Percentiles rank a stretch among this genome's conserved stretches.
These are phyloP conservation scores for Solea solea DNA, from an alignment of 2,113 vertebrate genomes.

Conservation along the genomic window DNA sequence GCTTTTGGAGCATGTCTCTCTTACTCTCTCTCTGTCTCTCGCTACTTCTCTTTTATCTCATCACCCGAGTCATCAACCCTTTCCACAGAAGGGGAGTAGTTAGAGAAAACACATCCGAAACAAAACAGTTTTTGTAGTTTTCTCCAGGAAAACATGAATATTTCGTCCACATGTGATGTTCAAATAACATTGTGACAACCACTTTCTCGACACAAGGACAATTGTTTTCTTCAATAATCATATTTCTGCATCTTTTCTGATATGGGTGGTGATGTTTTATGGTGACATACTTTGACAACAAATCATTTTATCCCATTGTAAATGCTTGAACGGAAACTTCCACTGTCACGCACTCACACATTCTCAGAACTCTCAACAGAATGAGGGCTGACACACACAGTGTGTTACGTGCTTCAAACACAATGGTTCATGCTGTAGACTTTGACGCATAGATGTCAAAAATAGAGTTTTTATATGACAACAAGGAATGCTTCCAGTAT, in stretches of 20 bases:
- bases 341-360: neutral
- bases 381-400: neutral
- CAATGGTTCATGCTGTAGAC: constrained; percentile 4
- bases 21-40: neutral
- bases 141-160: too few relatives aligned
- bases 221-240: neutral
- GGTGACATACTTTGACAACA: neutral
- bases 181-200: neutral
- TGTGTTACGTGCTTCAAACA: neutral
- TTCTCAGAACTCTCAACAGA: too few relatives aligned
- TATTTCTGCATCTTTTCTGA: neutral
- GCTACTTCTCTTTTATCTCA: constrained; percentile 4
- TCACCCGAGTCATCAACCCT: neutral
- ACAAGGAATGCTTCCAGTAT: constrained; percentile 39
- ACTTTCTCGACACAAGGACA: too few relatives aligned
- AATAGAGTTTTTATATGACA: constrained; percentile 30
- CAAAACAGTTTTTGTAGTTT: too few relatives aligned
- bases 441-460: constrained; percentile 48
- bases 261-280: neutral
- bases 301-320: neutral
- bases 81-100: neutral
- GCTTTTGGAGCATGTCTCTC: constrained; percentile 20
- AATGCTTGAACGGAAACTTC: neutral
- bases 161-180: neutral
- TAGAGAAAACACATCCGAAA: neutral